Base-by-base conservation (phyloP, 2,113 vertebrate genomes). In the Thamnaconus septentrionalis region DNA sequence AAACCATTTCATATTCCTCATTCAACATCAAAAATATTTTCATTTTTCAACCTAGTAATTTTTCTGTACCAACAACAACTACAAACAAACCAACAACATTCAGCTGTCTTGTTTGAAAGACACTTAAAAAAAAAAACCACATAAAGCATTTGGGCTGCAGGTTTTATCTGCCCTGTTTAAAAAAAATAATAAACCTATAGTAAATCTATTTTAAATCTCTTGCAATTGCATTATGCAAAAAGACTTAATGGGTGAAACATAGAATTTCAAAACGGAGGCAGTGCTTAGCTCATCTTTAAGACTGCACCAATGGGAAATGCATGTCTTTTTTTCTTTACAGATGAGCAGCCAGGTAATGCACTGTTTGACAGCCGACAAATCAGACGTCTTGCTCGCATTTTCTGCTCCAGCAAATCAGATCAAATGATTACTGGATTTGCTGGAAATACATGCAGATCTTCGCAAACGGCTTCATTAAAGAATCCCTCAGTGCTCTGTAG, bases 1-100 rank as follows among this genome's bases (percentile, higher is more conserved):
- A 47, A 4, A 71, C 84, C 78, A 61, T 78, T 77, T 64, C 61
- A 59, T 73, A 55, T 69, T 47, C 61, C 61, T 44, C 43, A 51
- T 68, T 59, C 48, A 69, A 59, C 11, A 53, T 65, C 47, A 69
- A 59, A 61, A 51, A 65, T 66, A 55, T 69, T 11, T 54, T 31
- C 18, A 31, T 31, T 31, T 31, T 31, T 31, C 18, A 31, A 31
- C 18, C 18, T 31, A 31, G 18, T 31, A 31, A 31, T 31, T 31
- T 31, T 31, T 31, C 18, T 31, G 18, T 31, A 31, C 18, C 18
- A 31, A 31, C 18, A 31, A 31, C 18, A 31, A 31, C 18, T 31
- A 31, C 18, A 31, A 31, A 31, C 18, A 31, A 31, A 31, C 18
- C 18, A 31, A 31, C 18, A 31, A 31, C 18, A 31, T 1, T 31